Conservation (phyloP, 1,140 invertebrate species). For the Platorchestia sp. region DNA sequence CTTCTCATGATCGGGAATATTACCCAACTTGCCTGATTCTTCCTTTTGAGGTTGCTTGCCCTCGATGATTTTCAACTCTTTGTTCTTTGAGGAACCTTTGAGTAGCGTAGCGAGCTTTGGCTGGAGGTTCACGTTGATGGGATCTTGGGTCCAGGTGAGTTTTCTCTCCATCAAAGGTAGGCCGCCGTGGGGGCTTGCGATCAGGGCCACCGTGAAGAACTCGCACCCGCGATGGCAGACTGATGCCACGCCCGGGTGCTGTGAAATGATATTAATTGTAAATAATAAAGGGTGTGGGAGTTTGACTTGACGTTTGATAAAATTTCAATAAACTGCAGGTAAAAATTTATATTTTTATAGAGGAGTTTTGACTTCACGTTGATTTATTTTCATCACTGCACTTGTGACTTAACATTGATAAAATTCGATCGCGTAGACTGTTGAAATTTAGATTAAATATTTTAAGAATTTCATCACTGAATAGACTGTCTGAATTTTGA, state of each 20-base stretch:
- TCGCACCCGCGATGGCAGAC: conserved; percentile 63
- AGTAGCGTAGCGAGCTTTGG: conserved; percentile 14
- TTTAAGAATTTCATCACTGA: no score
- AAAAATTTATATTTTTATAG: no score
- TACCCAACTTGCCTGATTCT: not conserved
- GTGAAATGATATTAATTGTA: not conserved
- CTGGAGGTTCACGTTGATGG: conserved; percentile 24
- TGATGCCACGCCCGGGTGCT: conserved; percentile 58
- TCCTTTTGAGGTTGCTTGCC: not conserved
- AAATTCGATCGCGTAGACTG: no score
- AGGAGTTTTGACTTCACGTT: no score
- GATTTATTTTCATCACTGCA: no score
- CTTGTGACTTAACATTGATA: no score
- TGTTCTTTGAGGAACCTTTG: not conserved
- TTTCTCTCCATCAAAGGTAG: conserved; percentile 56
- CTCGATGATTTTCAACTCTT: not conserved
- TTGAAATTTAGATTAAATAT: no score
- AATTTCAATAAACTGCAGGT: no score
- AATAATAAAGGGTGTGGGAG: not conserved
- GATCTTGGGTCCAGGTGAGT: conserved; percentile 46
- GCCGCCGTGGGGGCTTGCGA: conserved; percentile 60
- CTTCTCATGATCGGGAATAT: not conserved
- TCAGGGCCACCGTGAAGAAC: conserved; percentile 62
- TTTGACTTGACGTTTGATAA: no score
- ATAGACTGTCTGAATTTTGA: no score